Percentiles rank a stretch among this genome's conserved stretches.
These are phyloP conservation scores for Steromphala cineraria DNA, from an alignment of 2,888 invertebrate species.

Conservation along the genomic window DNA sequence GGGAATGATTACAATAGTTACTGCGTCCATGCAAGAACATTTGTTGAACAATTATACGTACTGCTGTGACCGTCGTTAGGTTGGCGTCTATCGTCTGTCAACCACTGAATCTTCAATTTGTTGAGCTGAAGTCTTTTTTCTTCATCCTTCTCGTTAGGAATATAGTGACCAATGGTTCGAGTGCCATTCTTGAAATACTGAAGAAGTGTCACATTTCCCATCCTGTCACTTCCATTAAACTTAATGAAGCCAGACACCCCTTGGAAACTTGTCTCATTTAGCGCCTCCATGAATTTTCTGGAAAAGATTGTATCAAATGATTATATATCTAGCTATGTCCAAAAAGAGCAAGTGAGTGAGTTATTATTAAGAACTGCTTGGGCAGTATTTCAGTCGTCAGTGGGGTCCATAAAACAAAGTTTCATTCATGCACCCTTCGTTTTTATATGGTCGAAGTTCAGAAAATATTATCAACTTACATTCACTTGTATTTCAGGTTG, in stretches of 20 bases:
- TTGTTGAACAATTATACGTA: no score
- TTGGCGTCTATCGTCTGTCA: constrained; percentile 78
- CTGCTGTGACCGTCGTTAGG: constrained; percentile 77
- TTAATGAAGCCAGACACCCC: constrained; percentile 86
- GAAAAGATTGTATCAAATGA: constrained; percentile 44
- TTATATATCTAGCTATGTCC: no score
- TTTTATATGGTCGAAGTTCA: no score
- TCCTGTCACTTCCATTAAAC: constrained; percentile 82
- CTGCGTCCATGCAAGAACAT: no score
- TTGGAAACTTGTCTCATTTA: constrained; percentile 82
- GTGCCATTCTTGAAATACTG: constrained; percentile 73
- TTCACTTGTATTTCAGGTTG: no score
- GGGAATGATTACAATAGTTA: no score
- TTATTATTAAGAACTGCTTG: no score
- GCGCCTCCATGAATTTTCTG: constrained; percentile 80
- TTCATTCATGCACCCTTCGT: no score
- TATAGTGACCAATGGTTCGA: constrained; percentile 69
- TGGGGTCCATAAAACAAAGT: no score
- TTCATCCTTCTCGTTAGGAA: constrained; percentile 68
- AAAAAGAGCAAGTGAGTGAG: no score
- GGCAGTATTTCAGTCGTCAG: no score
- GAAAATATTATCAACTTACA: no score
- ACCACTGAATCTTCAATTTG: constrained; percentile 81
- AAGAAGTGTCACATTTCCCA: constrained; percentile 73
- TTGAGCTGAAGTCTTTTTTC: constrained; percentile 75